phyloP scores from a whole-genome alignment of 1,140 invertebrate genomes.

The Lineus longissimus region DNA sequence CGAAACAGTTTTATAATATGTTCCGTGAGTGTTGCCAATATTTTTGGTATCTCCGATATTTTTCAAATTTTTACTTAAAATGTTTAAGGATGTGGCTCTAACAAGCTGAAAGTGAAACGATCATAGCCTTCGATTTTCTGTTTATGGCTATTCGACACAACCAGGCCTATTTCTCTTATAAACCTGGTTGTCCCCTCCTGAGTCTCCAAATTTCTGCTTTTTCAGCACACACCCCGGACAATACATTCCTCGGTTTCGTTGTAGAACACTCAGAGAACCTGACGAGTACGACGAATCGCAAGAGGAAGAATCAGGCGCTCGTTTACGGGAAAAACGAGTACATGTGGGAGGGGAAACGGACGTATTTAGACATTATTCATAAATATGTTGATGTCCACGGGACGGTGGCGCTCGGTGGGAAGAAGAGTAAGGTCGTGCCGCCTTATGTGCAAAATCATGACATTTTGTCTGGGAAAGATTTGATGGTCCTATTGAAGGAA shows the following conservation, averaged over 20 bases:
- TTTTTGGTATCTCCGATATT: background rate
- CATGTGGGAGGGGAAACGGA: slow-evolving; percentile 53
- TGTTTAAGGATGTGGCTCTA: no score
- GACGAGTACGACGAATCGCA: slow-evolving; percentile 17
- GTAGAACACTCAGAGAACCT: slow-evolving; percentile 34
- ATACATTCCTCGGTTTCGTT: slow-evolving; percentile 56
- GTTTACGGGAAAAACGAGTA: slow-evolving; percentile 56
- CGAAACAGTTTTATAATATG: slow-evolving; percentile 55
- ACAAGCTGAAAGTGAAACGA: no score
- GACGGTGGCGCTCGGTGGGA: slow-evolving; percentile 45
- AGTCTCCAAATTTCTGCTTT: slow-evolving; percentile 11
- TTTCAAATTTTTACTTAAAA: slow-evolving; percentile 4
- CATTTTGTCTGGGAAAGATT: slow-evolving; percentile 45
- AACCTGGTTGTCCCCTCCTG: no score
- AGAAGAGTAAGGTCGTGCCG: slow-evolving; percentile 33
- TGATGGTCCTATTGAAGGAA: slow-evolving; percentile 40
- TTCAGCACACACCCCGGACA: slow-evolving; percentile 54
- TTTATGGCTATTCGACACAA: no score
- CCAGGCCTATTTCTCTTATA: no score
- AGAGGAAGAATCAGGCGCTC: slow-evolving; percentile 42
- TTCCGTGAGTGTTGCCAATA: slow-evolving; percentile 45
- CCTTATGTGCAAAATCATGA: slow-evolving; percentile 48
- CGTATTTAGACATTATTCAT: slow-evolving; percentile 39
- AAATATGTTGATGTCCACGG: slow-evolving; percentile 47
- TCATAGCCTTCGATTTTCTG: no score